Percentiles rank a stretch among this genome's conserved stretches.
These are phyloP conservation scores for Hirtodrosophila cameraria DNA, from an alignment of 2,888 invertebrate species.

Conservation along the genomic window DNA sequence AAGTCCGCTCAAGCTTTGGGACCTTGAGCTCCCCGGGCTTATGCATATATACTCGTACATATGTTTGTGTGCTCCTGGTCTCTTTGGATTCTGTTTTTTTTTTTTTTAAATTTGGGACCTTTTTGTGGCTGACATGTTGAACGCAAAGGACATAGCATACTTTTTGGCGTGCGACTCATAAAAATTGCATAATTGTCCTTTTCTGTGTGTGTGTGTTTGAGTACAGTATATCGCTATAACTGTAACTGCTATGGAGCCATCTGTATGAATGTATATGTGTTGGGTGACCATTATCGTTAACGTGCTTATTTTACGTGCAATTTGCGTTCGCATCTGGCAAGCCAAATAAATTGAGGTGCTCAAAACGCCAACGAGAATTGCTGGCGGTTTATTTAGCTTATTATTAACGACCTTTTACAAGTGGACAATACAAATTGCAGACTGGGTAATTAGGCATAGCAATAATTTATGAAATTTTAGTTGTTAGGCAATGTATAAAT, in stretches of 20 bases:
- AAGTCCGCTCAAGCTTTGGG: conserved; percentile 18
- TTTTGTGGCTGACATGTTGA: conserved; percentile 35
- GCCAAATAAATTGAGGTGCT: conserved; percentile 53
- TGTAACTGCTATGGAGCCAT: conserved; percentile 22
- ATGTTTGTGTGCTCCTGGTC: conserved; percentile 8
- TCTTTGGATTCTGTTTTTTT: conserved; percentile 37
- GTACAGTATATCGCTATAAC: conserved; percentile 12
- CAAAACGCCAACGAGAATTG: conserved; percentile 37
- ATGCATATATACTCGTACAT: too few relatives aligned
- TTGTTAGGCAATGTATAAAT: too few relatives aligned
- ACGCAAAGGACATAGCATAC: conserved; percentile 56
- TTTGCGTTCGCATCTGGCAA: conserved; percentile 65
- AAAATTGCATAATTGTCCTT: conserved; percentile 71
- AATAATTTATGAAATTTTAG: conserved; percentile 30
- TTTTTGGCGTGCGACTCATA: conserved; percentile 61
- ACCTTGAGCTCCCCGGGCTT: conserved; percentile 36
- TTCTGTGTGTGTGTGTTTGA: conserved; percentile 4
- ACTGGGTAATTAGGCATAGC: conserved; percentile 25
- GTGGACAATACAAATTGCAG: conserved; percentile 3
- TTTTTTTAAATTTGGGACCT: conserved; percentile 20
- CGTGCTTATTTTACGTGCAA: conserved; percentile 59
- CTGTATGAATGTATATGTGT: conserved; percentile 13
- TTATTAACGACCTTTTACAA: conserved; percentile 32
- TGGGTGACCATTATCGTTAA: conserved; percentile 53
- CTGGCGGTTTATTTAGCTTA: conserved; percentile 44